These are phyloP conservation scores for Mantis religiosa DNA, from an alignment of 2,888 invertebrate species.

Conservation along the genomic window DNA sequence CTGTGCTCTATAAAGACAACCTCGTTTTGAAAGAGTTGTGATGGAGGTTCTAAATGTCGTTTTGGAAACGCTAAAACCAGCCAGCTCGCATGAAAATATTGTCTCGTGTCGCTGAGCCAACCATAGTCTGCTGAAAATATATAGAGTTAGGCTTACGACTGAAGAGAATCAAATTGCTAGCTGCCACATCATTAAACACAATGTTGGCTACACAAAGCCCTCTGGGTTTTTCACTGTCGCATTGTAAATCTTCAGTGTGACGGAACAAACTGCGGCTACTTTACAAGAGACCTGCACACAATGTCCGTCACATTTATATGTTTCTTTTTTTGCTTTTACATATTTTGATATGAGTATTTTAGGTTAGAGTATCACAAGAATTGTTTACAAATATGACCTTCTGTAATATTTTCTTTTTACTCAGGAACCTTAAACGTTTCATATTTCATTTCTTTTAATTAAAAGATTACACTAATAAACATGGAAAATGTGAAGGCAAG, in stretches of 20 bases:
- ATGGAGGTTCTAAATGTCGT: neutral
- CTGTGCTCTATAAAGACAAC: neutral
- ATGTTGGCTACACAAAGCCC: neutral
- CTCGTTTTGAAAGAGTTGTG: neutral
- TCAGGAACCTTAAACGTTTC: no score
- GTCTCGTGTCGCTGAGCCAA: neutral
- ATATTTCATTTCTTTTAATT: no score
- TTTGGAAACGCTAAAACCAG: neutral
- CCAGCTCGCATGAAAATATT: neutral
- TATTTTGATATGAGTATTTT: no score
- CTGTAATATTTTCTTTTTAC: no score
- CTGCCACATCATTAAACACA: neutral
- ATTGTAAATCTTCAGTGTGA: neutral
- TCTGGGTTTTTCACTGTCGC: neutral
- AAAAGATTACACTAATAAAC: no score
- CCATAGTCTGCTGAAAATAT: neutral
- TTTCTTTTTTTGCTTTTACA: no score
- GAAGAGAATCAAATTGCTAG: neutral
- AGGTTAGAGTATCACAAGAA: no score
- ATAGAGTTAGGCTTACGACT: neutral
- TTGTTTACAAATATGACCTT: no score
- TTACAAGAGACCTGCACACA: neutral
- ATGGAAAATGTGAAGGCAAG: no score
- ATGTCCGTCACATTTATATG: neutral
- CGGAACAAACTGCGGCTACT: neutral